phyloP scores from a whole-genome alignment of 2,888 invertebrate species.

The Mylabris sibirica region DNA sequence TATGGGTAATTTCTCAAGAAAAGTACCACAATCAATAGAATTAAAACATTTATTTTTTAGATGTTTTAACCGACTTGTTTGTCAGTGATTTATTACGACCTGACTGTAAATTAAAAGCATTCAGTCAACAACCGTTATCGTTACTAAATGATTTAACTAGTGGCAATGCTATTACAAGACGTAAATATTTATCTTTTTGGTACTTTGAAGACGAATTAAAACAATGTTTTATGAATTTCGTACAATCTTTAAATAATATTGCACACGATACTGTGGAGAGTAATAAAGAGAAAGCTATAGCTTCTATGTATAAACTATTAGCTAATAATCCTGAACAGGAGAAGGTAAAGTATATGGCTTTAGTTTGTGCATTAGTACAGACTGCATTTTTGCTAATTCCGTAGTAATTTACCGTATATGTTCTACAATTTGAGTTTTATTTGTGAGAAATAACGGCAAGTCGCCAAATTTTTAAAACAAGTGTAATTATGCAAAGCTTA shows the following conservation, averaged over 20 bases:
- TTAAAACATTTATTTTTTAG: constrained; percentile 63
- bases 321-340: constrained; percentile 85
- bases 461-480: too few relatives aligned
- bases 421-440: too few relatives aligned
- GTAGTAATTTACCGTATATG: too few relatives aligned
- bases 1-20: constrained; percentile 65
- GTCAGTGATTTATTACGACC: constrained; percentile 74
- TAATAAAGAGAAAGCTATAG: constrained; percentile 82
- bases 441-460: too few relatives aligned
- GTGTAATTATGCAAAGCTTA: too few relatives aligned
- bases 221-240: constrained; percentile 70
- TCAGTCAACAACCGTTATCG: constrained; percentile 71
- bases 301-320: constrained; percentile 76
- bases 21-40: constrained; percentile 12
- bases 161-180: constrained; percentile 70
- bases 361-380: constrained; percentile 18
- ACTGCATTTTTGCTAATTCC: too few relatives aligned
- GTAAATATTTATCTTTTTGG: constrained; percentile 79
- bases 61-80: constrained; percentile 80
- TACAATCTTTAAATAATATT: constrained; percentile 75
- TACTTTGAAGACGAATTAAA: constrained; percentile 90
- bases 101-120: constrained; percentile 69
- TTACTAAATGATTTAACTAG: constrained; percentile 67
- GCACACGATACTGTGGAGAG: constrained; percentile 81
- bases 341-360: constrained; percentile 64